Percentiles rank a stretch among this genome's conserved stretches.
Conservation (phyloP, 64 coral and sea anemone genomes). For the Stylophora pistillata region DNA sequence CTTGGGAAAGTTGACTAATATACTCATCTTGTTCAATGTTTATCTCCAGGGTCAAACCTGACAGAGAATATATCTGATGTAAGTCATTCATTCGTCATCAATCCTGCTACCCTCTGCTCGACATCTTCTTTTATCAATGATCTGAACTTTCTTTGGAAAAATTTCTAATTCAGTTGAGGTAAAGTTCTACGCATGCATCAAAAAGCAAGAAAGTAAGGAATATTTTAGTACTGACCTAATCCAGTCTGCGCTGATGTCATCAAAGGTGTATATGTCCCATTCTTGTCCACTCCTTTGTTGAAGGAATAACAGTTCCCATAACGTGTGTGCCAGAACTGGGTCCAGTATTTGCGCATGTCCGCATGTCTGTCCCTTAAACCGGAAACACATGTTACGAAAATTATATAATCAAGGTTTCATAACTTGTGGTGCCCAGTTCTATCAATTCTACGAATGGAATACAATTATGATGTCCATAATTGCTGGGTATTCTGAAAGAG, state of each 20-base stretch:
- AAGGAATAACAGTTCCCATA: constrained; percentile 38
- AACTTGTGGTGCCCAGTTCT: no score
- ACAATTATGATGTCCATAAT: no score
- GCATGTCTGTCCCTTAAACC: background rate
- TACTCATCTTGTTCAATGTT: constrained; percentile 58
- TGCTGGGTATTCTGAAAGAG: no score
- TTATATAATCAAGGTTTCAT: no score
- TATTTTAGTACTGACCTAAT: background rate
- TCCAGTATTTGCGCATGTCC: constrained; percentile 6
- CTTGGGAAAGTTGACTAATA: constrained; percentile 18
- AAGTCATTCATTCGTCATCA: no score
- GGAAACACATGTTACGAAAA: background rate
- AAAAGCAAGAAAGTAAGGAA: background rate
- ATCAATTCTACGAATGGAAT: no score
- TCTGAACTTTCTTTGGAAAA: no score
- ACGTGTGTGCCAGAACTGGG: background rate
- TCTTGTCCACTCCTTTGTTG: constrained; percentile 10
- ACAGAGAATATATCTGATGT: background rate
- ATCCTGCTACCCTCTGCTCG: no score
- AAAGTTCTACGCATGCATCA: no score
- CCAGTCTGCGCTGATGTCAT: constrained; percentile 1
- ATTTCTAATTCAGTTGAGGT: no score
- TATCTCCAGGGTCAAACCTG: constrained; percentile 30
- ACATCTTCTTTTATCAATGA: no score
- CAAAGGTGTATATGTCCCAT: background rate